Evolutionary conservation across 1,140 invertebrate species (phyloP).

Genomic region (Mizuhopecten yessoensis): DNA sequence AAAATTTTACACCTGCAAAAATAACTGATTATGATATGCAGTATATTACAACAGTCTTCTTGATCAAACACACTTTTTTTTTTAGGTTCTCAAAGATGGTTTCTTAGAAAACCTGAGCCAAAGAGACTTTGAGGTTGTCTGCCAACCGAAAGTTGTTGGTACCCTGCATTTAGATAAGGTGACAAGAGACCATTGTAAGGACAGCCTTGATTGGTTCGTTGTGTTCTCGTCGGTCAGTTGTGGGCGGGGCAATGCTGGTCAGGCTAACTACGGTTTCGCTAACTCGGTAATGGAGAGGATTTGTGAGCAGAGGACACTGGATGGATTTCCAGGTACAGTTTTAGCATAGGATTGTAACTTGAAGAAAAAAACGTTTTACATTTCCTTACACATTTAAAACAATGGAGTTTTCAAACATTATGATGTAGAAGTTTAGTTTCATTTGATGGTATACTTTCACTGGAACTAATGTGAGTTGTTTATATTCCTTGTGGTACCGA

Average conservation of each 20-base stretch:
- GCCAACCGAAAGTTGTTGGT: constrained; percentile 86
- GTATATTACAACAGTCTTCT: too few relatives aligned
- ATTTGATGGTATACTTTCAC: too few relatives aligned
- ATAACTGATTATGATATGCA: too few relatives aligned
- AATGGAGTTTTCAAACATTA: too few relatives aligned
- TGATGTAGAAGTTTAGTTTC: too few relatives aligned
- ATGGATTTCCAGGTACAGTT: constrained; percentile 88
- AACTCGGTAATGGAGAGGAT: constrained; percentile 98
- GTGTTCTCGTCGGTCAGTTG: constrained; percentile 97
- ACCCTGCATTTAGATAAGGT: constrained; percentile 90
- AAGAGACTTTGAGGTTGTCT: constrained; percentile 89
- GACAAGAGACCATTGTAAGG: constrained; percentile 88
- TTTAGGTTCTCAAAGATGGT: constrained; percentile 90
- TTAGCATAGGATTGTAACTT: too few relatives aligned
- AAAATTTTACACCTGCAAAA: too few relatives aligned
- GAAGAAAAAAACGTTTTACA: too few relatives aligned
- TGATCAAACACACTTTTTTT: background rate
- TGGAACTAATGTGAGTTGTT: too few relatives aligned
- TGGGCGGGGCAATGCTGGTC: constrained; percentile 96
- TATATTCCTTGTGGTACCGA: too few relatives aligned
- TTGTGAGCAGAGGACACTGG: constrained; percentile 91
- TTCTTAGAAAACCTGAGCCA: constrained; percentile 94
- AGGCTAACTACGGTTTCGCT: constrained; percentile 96
- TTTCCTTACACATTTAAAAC: background rate
- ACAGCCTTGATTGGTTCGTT: constrained; percentile 91